phyloP scores from a whole-genome alignment of 2,113 vertebrate species.

The Lycocorax pyrrhopterus region DNA sequence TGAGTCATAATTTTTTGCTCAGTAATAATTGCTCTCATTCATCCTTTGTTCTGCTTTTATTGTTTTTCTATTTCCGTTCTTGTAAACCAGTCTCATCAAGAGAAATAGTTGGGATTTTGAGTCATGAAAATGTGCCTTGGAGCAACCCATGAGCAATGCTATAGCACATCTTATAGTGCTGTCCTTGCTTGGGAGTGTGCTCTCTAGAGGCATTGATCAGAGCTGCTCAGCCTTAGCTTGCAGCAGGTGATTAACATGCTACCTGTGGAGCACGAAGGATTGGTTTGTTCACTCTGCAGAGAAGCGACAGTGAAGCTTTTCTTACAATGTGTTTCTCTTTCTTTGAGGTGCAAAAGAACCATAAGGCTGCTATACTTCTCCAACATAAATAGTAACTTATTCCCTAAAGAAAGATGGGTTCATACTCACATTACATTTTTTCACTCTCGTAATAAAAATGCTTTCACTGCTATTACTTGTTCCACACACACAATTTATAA shows the following conservation, averaged over 20 bases:
- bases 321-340: neutral
- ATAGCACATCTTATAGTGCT: too few relatives aligned
- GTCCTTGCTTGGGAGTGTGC: neutral
- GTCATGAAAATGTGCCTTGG: neutral
- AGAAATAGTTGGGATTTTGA: neutral
- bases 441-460: neutral
- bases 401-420: neutral
- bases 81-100: neutral
- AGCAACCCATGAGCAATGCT: neutral
- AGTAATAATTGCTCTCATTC: neutral
- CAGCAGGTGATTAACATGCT: neutral
- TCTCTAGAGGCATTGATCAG: neutral
- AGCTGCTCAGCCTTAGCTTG: neutral
- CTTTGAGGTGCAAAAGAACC: neutral
- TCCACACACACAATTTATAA: neutral
- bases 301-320: neutral
- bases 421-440: neutral
- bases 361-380: neutral
- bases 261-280: accelerated
- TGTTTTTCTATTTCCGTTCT: neutral
- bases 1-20: neutral
- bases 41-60: conserved; percentile 6
- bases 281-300: neutral
- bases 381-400: neutral
- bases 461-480: neutral